Base-by-base conservation (phyloP, 2,797 vertebrate genomes). In the Diceros bicornis region DNA sequence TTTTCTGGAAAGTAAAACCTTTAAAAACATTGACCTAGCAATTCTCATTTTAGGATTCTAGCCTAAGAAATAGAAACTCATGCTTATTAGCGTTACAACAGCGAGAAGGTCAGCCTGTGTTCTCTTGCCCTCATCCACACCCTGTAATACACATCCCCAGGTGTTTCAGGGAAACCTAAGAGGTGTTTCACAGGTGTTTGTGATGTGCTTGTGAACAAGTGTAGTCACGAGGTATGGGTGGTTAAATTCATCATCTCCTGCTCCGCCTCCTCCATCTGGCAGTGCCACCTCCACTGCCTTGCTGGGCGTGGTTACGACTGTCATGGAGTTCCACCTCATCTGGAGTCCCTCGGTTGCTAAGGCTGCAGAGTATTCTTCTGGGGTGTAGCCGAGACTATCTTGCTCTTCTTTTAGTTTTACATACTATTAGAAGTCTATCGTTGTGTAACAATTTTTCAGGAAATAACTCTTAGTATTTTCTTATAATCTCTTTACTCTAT, bases 1-100 rank as follows among this genome's bases (percentile, higher is more conserved):
- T 14, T 52, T 71, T 87, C 61, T 61, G 27, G n/a, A 85, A 96
- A 96, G 57, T 72, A 78, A 97, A 97, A 95, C 44, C 14, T 89
- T 91, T 47, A 74, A 93, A 81, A 95, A 84, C n/a, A 87, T n/a
- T 93, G 47, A 95, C 41, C 29, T 89, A 50, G 32, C 34, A 87
- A 55, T 69, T 66, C 10, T 44, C n/a, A 18, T 74, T 88, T 96
- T 52, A 92, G 68, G 32, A 77, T 64, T 88, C 47, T 57, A 88
- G 34, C 17, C 71, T 93, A 82, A 79, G 57, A 93, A 91, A 92
- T 13, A 87, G 74, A 96, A 87, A 79, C 14, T 66, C 16, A 29
- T 11, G 11, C 50, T 90, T 66, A 83, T 66, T 72, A 47, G 27
- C 10, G 14, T 85, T 85, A 12, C 47, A 85, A 74, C 47, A 89